Evolutionary conservation across 2,113 vertebrate genomes (phyloP), one percentile per base, ranked within the genome.

Genomic region (Syrrhaptes paradoxus): DNA sequence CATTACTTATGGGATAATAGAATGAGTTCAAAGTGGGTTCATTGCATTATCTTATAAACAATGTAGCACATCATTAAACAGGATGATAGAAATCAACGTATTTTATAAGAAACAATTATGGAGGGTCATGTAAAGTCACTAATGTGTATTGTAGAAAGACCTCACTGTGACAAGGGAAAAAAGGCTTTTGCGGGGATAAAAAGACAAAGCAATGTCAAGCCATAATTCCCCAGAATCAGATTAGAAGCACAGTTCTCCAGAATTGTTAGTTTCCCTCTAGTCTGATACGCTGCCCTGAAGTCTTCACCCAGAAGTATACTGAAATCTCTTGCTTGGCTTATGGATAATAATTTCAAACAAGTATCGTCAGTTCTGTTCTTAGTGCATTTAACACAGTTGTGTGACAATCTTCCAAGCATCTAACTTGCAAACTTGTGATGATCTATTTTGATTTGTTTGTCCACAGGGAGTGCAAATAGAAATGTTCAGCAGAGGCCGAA

Each of bases 11-110:
- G 87, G 51, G 73, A 76, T 96, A 96, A 95, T 86, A 85, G 87
- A 91, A 96, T 62, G 55, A 96, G 81, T 96, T 97, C 92, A 95
- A 82, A 93, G 55, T 92, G 78, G 87, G 85, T 96, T 96, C 85
- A 81, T 89, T 88, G 59, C 82, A 87, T 95, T 97, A 92, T 88
- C 85, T 94, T 97, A 95, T 83, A 95, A 97, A 96, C 94, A 97
- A 94, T 92, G 76, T 76, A 93, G 83, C 73, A 78, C 65, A 91
- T 91, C 68, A 96, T 96, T 97, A 97, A 96, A 66, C 76, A 93
- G 83, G 91, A 95, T 95, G 94, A 95, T 97, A 94, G 90, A 96
- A 97, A 97, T 93, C 88, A 85, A 92, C 32, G 36, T 79, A 81
- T 97, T 93, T 97, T 95, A 95, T 92, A 96, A 78, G 51, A 93